phyloP scores from a whole-genome alignment of 2,888 invertebrate species.

The Cryptocephalus primarius region DNA sequence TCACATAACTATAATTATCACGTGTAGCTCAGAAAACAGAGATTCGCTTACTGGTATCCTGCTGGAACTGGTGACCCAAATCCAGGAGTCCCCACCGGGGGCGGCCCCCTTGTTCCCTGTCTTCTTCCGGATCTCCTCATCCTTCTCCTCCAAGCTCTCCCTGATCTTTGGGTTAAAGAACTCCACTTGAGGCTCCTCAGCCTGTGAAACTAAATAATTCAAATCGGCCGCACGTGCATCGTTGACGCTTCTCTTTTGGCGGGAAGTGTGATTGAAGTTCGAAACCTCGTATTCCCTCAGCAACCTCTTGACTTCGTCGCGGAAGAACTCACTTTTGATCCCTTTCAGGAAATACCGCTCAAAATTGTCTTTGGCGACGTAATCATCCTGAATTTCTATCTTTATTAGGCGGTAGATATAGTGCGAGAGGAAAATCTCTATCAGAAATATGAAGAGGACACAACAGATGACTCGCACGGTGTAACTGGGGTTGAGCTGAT shows the following conservation, averaged over 20 bases:
- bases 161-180: slow-evolving; percentile 64
- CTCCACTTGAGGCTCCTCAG: slow-evolving; percentile 48
- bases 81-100: slow-evolving; percentile 69
- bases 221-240: slow-evolving; percentile 15
- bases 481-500: slow-evolving; percentile 31
- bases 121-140: slow-evolving; percentile 35
- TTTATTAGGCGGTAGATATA: slow-evolving; percentile 33
- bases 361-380: slow-evolving; percentile 26
- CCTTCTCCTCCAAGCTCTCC: slow-evolving; percentile 38
- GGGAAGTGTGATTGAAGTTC: slow-evolving; percentile 3
- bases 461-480: slow-evolving; percentile 34
- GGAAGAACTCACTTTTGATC: slow-evolving; percentile 21
- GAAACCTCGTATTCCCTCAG: slow-evolving; percentile 19
- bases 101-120: slow-evolving; percentile 55
- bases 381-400: slow-evolving; percentile 32
- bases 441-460: slow-evolving; percentile 33
- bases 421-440: slow-evolving; percentile 34
- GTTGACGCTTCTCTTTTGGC: slow-evolving; percentile 11
- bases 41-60: slow-evolving; percentile 64
- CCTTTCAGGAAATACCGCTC: slow-evolving; percentile 27
- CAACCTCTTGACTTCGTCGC: slow-evolving; percentile 26
- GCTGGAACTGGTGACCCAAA: slow-evolving; percentile 79
- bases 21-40: not conserved
- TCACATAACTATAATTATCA: too few species aligned
- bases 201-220: slow-evolving; percentile 24